Conservation (phyloP, 1,140 invertebrate genomes). For the Magallana ariakensis region DNA sequence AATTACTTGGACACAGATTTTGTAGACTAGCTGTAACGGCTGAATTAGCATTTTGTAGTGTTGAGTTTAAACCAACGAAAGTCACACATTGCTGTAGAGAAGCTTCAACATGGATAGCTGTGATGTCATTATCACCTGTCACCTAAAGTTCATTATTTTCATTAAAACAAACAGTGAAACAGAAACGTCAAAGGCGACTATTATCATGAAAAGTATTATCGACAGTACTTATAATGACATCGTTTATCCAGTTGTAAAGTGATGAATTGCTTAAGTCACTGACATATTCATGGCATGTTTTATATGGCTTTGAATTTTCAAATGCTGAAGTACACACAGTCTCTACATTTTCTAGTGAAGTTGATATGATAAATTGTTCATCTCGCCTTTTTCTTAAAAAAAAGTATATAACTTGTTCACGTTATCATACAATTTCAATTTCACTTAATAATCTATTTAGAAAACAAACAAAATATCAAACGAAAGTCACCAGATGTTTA, state of each 20-base stretch:
- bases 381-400: not conserved
- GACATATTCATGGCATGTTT: too few species aligned
- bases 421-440: too few species aligned
- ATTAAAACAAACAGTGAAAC: not conserved
- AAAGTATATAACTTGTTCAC: too few species aligned
- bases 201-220: too few species aligned
- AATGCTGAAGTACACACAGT: not conserved
- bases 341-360: not conserved
- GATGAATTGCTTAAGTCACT: too few species aligned
- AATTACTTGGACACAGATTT: not conserved
- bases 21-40: not conserved
- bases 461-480: not conserved
- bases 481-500: not conserved
- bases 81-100: not conserved
- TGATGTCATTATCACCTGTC: not conserved
- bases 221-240: not conserved
- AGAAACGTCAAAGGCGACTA: not conserved
- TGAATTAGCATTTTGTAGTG: not conserved
- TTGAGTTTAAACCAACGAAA: not conserved
- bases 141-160: not conserved
- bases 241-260: not conserved
- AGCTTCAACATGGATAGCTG: not conserved
- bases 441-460: too few species aligned
- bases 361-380: not conserved
- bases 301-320: too few species aligned